phyloP scores from a whole-genome alignment of 2,797 vertebrate genomes.

The Gymnopithys bicolor region DNA sequence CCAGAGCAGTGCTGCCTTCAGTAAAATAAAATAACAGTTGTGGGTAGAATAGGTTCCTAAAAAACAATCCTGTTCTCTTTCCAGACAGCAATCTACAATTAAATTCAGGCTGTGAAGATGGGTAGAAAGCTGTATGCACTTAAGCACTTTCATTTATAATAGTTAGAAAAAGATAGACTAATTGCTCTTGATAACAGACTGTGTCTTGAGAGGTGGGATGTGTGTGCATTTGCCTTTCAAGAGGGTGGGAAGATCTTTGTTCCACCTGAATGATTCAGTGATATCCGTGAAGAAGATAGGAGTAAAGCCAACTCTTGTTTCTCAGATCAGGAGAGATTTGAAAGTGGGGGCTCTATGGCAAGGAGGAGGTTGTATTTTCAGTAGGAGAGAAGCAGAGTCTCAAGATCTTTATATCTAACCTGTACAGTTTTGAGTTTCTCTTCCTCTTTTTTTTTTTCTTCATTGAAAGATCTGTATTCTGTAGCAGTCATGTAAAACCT shows the following conservation, averaged over 20 bases:
- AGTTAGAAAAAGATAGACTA: background rate
- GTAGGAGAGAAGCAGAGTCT: background rate
- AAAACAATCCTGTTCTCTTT: background rate
- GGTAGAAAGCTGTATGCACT: background rate
- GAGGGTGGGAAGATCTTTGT: background rate
- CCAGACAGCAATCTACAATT: background rate
- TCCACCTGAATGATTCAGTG: background rate
- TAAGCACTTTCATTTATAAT: background rate
- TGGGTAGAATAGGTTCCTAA: background rate
- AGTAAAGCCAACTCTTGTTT: background rate
- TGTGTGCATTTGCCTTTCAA: background rate
- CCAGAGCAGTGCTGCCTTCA: background rate
- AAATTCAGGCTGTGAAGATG: background rate
- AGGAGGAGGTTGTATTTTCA: background rate
- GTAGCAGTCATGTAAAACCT: background rate
- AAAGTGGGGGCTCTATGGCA: accelerated
- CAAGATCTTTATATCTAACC: background rate
- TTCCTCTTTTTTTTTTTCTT: background rate
- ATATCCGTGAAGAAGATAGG: background rate
- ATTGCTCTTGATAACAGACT: background rate
- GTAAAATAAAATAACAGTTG: background rate
- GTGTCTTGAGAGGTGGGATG: background rate
- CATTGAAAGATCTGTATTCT: background rate
- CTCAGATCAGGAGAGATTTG: background rate
- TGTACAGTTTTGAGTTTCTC: background rate